Percentiles rank a stretch among this genome's conserved stretches.
Conservation (phyloP, 2,888 invertebrate species). For the Xestia xanthographa region DNA sequence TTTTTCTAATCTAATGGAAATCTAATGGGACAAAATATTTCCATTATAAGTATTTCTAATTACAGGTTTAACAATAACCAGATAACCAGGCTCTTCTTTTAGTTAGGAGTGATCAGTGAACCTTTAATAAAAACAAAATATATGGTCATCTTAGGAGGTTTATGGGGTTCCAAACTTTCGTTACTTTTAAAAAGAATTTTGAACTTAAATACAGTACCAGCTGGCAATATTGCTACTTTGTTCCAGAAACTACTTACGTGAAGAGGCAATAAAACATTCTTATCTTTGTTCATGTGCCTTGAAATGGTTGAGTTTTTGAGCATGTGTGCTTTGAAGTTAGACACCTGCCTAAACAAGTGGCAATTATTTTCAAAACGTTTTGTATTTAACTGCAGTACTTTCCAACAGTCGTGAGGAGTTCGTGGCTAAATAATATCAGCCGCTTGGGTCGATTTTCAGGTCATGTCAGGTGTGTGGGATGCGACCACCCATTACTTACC, state of each 20-base stretch:
- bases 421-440: background rate
- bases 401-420: background rate
- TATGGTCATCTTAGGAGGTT: background rate
- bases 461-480: background rate
- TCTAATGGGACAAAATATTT: background rate
- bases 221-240: background rate
- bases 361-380: background rate
- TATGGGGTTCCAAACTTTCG: background rate
- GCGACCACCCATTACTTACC: background rate
- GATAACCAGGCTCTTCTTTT: background rate
- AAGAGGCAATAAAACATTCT: conserved; percentile 28
- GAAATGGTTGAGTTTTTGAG: background rate
- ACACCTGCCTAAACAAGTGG: background rate
- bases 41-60: background rate
- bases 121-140: conserved; percentile 3
- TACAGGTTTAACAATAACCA: background rate
- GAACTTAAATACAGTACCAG: background rate
- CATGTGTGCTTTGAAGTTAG: background rate
- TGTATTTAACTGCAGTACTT: background rate
- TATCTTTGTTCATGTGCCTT: conserved; percentile 26
- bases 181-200: conserved; percentile 13
- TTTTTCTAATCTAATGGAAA: too few species aligned
- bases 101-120: background rate
- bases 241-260: conserved; percentile 28
- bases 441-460: background rate